Conservation (phyloP, 2,797 vertebrate species). For the Aeoliscus strigatus region DNA sequence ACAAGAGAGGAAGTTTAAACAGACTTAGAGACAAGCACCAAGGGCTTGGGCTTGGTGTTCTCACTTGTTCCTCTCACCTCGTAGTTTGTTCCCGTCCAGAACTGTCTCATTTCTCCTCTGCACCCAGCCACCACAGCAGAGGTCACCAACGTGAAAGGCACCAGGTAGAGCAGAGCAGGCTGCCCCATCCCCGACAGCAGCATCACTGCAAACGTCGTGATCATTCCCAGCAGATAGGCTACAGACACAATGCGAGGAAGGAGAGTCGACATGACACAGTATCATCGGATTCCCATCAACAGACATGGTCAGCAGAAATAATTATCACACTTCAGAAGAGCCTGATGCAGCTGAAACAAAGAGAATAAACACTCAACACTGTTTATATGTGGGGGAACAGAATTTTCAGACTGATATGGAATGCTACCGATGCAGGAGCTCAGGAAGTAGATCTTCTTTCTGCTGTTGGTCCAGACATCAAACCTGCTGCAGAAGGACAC, state of each 20-base stretch:
- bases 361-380: too few relatives aligned
- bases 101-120: slow-evolving; percentile 85
- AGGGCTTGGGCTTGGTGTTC: too few relatives aligned
- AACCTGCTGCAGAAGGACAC: slow-evolving; percentile 94
- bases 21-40: too few relatives aligned
- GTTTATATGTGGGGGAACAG: too few relatives aligned
- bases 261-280: slow-evolving; percentile 20
- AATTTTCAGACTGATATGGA: slow-evolving; percentile 2
- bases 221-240: slow-evolving; percentile 90
- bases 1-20: too few relatives aligned
- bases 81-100: slow-evolving; percentile 88
- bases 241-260: too few relatives aligned
- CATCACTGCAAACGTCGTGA: slow-evolving; percentile 85
- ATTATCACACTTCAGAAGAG: too few relatives aligned
- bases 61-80: too few relatives aligned
- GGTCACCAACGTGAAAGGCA: slow-evolving; percentile 88
- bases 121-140: slow-evolving; percentile 79
- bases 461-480: slow-evolving; percentile 83
- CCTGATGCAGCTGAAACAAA: too few relatives aligned
- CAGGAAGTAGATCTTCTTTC: slow-evolving; percentile 84
- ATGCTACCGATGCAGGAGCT: slow-evolving; percentile 85
- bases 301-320: too few relatives aligned
- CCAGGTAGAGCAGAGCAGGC: slow-evolving; percentile 92
- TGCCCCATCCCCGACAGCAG: slow-evolving; percentile 86
- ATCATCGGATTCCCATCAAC: too few relatives aligned